Evolutionary conservation across 37 sponge, comb jelly and placozoan species (phyloP).

Genomic region (Theonella swinhoei): DNA sequence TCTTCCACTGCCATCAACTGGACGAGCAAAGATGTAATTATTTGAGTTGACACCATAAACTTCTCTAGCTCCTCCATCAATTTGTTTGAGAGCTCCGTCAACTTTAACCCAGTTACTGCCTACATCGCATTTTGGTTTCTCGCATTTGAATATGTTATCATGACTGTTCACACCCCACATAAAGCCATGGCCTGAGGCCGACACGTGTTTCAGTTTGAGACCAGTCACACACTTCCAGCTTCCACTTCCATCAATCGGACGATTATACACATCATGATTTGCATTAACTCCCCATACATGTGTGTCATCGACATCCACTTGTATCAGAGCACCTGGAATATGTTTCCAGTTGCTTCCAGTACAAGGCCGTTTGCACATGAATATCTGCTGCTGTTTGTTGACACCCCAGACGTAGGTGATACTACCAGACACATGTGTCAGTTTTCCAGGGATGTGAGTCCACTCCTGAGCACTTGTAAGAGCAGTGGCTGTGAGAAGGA

Average conservation of each 20-base stretch:
- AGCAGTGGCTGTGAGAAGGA: too few relatives aligned
- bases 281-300: too few relatives aligned
- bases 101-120: constrained; percentile 39
- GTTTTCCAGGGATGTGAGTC: too few relatives aligned
- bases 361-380: constrained; percentile 21
- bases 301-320: too few relatives aligned
- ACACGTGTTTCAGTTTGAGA: constrained; percentile 36
- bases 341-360: too few relatives aligned
- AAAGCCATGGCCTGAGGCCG: constrained; percentile 78
- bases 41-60: constrained; percentile 43
- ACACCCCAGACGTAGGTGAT: constrained; percentile 73
- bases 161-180: constrained; percentile 61
- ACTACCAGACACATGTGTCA: too few relatives aligned
- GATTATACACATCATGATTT: too few relatives aligned
- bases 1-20: constrained; percentile 56
- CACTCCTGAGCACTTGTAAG: too few relatives aligned
- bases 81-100: constrained; percentile 27
- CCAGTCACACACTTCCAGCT: constrained; percentile 47
- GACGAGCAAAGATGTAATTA: constrained; percentile 24
- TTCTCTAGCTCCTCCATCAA: constrained; percentile 54
- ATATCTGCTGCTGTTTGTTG: constrained; percentile 37
- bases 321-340: too few relatives aligned
- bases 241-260: constrained; percentile 66
- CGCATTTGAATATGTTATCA: constrained; percentile 66
- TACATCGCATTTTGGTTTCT: constrained; percentile 76